A percentile compares a stretch with the other conserved stretches of the same genome.
phyloP scores from a whole-genome alignment of 2,888 invertebrate species.

The Reticulitermes lucifugus region DNA sequence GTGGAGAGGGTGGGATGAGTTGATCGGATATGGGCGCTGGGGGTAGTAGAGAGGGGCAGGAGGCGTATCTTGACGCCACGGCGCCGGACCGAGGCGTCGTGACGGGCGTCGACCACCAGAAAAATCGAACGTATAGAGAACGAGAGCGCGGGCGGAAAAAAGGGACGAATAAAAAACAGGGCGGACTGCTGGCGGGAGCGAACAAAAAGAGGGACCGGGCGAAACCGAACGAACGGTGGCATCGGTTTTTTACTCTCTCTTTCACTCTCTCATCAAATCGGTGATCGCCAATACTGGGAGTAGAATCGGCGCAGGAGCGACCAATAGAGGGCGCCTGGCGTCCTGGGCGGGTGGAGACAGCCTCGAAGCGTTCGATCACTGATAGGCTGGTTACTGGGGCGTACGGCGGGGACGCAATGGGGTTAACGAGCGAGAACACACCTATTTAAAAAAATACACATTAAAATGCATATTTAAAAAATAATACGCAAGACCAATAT shows the following conservation, averaged over 20 bases:
- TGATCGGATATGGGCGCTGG: conserved; percentile 52
- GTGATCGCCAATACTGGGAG: conserved; percentile 51
- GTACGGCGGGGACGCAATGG: conserved; percentile 28
- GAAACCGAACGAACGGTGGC: conserved; percentile 32
- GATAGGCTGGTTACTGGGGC: conserved; percentile 50
- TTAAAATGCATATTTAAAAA: no score
- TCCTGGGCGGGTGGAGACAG: conserved; percentile 42
- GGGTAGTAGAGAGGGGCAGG: conserved; percentile 57
- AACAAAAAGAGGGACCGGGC: conserved; percentile 30
- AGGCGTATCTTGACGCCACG: conserved; percentile 55
- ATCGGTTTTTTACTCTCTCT: conserved; percentile 41
- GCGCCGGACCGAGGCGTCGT: conserved; percentile 44
- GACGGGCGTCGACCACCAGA: conserved; percentile 38
- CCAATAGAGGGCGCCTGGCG: conserved; percentile 44
- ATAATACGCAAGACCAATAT: no score
- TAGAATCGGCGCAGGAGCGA: conserved; percentile 49
- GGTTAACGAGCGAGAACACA: conserved; percentile 28
- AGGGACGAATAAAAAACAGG: conserved; percentile 37
- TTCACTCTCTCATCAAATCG: conserved; percentile 48
- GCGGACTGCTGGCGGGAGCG: conserved; percentile 22
- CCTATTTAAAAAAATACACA: conserved; percentile 25
- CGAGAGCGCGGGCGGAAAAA: conserved; percentile 28
- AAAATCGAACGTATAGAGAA: conserved; percentile 40
- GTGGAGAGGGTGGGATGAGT: neutral
- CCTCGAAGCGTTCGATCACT: conserved; percentile 51